Evolutionary conservation across 2,797 vertebrate genomes (phyloP).

Genomic region (Pithecia hirsuta): DNA sequence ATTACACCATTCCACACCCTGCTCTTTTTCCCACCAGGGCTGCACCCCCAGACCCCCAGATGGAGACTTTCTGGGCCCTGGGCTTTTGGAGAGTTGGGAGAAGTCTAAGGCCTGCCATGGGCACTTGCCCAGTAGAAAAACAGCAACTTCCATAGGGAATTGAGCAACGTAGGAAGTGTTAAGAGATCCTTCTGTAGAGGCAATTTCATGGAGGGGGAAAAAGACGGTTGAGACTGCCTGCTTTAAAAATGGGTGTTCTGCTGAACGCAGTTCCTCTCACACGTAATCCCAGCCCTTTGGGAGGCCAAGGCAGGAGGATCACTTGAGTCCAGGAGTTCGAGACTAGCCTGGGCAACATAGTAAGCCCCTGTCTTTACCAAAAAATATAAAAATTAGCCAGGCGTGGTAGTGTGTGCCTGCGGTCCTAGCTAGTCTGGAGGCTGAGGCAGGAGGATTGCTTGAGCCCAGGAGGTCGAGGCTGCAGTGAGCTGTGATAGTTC

Average conservation of each 20-base stretch:
- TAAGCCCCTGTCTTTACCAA: not conserved
- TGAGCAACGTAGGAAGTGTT: not conserved
- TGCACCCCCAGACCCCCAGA: not conserved
- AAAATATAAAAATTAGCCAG: not conserved
- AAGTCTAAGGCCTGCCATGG: not conserved
- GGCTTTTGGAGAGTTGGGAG: not conserved
- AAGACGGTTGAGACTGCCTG: not conserved
- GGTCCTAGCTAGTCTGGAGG: not conserved
- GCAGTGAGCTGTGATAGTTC: not conserved
- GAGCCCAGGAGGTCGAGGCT: not conserved
- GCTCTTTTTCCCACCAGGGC: not conserved
- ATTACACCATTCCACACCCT: not conserved
- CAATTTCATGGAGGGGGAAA: not conserved
- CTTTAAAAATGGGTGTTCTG: not conserved
- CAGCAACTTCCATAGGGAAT: constrained; percentile 56
- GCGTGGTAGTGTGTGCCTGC: not conserved
- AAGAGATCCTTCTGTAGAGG: not conserved
- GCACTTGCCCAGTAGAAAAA: constrained; percentile 36
- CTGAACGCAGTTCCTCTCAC: too few species aligned
- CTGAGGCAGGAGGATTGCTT: not conserved
- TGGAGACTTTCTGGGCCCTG: not conserved
- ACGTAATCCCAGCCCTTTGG: too few species aligned
- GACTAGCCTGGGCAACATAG: not conserved
- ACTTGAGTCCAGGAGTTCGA: not conserved
- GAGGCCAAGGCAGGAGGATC: not conserved